Evolutionary conservation across 2,113 vertebrate genomes (phyloP), one percentile per base, ranked within the genome.

Genomic region (Nothoprocta perdicaria): DNA sequence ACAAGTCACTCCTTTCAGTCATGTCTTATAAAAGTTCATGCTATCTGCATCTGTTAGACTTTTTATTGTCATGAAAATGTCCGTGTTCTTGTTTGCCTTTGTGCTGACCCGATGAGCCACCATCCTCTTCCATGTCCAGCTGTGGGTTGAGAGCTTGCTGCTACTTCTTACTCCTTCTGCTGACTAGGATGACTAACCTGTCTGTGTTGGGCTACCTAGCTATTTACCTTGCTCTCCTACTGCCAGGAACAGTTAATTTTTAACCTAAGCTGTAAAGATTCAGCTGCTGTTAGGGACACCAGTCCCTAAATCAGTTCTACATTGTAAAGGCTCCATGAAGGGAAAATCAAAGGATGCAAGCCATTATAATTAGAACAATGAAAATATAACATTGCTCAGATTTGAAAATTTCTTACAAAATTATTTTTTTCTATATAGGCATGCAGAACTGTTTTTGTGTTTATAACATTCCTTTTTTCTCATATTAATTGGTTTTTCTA

Each of bases 251-350:
- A 43, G 48, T 48, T 48, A 22, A 48, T 48, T 48, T 48, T 48
- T 48, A 23, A 48, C 9, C 21, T 48, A 48, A 89, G 84, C 84
- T 57, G 94, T 97, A 96, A 97, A 95, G 79, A 97, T 55, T 96
- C 97, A 97, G 97, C 96, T 97, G 97, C 66, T 78, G 66, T 61
- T 27, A 31, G 81, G 95, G 88, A 88, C 85, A 40, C 78, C 85
- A 90, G 83, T 67, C 82, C 86, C 92, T 96, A 60, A 96, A 97
- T 97, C 96, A 92, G 97, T 97, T 98, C 97, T 97, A 96, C 96
- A 94, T 96, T 94, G 96, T 95, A 97, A 97, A 97, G 95, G 79
- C 89, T 95, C 46, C 88, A 85, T 65, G 77, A 93, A 96, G 90
- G 29, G 92, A 83, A 92, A 95, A 95, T 94, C 96, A 96, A 93